phyloP scores from a whole-genome alignment of 2,797 vertebrate species.

The Remorina albescens region DNA sequence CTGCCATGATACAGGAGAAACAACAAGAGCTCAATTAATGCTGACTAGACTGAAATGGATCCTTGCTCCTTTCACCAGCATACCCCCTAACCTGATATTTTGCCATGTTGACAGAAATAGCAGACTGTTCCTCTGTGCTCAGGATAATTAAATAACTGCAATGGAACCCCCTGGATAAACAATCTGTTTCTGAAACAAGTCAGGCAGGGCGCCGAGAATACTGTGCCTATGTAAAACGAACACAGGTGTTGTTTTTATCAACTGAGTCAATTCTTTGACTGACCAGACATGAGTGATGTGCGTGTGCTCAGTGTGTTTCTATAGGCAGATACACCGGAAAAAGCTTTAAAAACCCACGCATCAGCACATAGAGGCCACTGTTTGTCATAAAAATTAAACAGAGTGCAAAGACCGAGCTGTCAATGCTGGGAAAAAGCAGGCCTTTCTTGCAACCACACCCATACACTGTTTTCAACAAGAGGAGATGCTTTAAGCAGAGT shows the following conservation, averaged over 20 bases:
- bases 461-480: constrained; percentile 3
- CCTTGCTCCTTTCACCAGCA: not conserved
- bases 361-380: constrained; percentile 21
- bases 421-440: constrained; percentile 21
- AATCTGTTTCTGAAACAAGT: not conserved
- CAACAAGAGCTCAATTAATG: not conserved
- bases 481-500: not conserved
- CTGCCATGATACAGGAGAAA: not conserved
- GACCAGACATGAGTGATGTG: not conserved
- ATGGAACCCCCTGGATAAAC: not conserved
- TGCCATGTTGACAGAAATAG: constrained; percentile 1
- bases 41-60: not conserved
- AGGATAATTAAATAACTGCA: not conserved
- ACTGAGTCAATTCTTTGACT: constrained; percentile 5
- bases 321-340: not conserved
- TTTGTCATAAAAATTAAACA: constrained; percentile 35
- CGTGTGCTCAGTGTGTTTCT: not conserved
- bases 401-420: constrained; percentile 2
- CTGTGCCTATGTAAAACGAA: not conserved
- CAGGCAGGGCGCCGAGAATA: not conserved
- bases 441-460: not conserved
- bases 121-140: not conserved
- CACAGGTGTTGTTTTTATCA: not conserved
- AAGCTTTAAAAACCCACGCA: constrained; percentile 4
- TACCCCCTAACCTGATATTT: not conserved